A percentile compares a stretch with the other conserved stretches of the same genome.
Evolutionary conservation across 2,888 invertebrate genomes (phyloP).

Genomic region (Neria commutata): DNA sequence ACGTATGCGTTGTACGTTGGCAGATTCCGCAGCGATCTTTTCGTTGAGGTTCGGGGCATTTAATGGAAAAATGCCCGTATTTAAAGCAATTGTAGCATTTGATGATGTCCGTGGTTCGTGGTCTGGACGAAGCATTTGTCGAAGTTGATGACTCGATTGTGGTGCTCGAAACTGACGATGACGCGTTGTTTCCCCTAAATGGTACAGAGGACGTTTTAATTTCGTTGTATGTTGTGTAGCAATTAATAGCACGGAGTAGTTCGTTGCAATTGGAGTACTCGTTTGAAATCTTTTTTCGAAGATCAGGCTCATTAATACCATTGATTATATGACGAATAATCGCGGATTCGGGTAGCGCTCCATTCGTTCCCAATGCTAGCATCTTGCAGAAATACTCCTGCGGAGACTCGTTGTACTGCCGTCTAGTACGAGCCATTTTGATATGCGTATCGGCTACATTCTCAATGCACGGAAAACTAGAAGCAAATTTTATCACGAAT

Average conservation of each 20-base stretch:
- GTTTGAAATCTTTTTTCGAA: slow-evolving; percentile 15
- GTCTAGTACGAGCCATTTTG: slow-evolving; percentile 19
- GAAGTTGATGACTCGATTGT: too few relatives aligned
- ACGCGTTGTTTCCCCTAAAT: background rate
- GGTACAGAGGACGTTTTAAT: background rate
- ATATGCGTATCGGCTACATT: slow-evolving; percentile 23
- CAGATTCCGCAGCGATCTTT: slow-evolving; percentile 12
- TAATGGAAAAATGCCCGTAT: slow-evolving; percentile 14
- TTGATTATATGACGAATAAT: slow-evolving; percentile 18
- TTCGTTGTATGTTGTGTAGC: slow-evolving; percentile 15
- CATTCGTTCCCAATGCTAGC: slow-evolving; percentile 17
- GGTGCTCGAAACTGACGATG: too few relatives aligned
- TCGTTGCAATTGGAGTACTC: slow-evolving; percentile 14
- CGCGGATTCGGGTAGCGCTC: slow-evolving; percentile 11
- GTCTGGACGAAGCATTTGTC: too few relatives aligned
- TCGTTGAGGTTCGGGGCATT: slow-evolving; percentile 17
- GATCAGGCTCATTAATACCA: slow-evolving; percentile 19
- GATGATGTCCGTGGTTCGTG: too few relatives aligned
- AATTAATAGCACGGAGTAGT: slow-evolving; percentile 14
- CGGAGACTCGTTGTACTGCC: slow-evolving; percentile 16
- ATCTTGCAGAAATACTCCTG: slow-evolving; percentile 22
- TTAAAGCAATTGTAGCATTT: slow-evolving; percentile 22
- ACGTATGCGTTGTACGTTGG: slow-evolving; percentile 3
- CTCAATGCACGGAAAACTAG: slow-evolving; percentile 17
- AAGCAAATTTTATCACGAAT: slow-evolving; percentile 12